A percentile compares a stretch with the other conserved stretches of the same genome.
Conservation (phyloP, 2,797 vertebrate genomes). For the Xenentodon cancila region DNA sequence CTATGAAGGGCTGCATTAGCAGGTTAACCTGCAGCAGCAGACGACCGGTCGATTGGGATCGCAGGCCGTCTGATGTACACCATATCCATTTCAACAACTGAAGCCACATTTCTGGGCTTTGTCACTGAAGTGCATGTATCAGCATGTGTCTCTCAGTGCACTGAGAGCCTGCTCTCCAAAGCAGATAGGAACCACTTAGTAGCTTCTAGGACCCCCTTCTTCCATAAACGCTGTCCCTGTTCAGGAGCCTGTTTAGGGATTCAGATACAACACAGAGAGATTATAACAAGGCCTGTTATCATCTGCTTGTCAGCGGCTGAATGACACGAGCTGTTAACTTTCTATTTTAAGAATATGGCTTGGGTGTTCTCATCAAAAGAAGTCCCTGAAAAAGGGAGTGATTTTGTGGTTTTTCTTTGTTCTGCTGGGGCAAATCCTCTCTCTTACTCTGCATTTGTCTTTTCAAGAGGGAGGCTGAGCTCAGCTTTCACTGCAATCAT, state of each 20-base stretch:
- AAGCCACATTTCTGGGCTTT: constrained; percentile 41
- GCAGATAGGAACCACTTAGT: constrained; percentile 76
- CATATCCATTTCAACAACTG: constrained; percentile 29
- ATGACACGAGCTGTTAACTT: constrained; percentile 89
- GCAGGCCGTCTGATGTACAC: constrained; percentile 15
- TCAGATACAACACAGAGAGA: constrained; percentile 86
- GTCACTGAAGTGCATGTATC: constrained; percentile 60
- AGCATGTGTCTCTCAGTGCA: constrained; percentile 62
- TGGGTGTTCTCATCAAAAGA: constrained; percentile 75
- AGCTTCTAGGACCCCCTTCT: constrained; percentile 65
- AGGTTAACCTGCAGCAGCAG: background rate
- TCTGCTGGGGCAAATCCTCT: constrained; percentile 61
- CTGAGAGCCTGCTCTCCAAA: constrained; percentile 68
- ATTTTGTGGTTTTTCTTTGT: constrained; percentile 72
- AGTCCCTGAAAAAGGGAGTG: constrained; percentile 52
- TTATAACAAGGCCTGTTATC: constrained; percentile 83
- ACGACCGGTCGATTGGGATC: constrained; percentile 18
- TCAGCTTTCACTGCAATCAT: constrained; percentile 76
- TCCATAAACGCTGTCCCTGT: constrained; percentile 76
- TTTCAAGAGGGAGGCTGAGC: constrained; percentile 67
- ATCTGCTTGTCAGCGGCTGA: constrained; percentile 84
- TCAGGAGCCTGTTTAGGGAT: constrained; percentile 82
- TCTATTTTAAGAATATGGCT: constrained; percentile 85
- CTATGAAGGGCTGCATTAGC: background rate
- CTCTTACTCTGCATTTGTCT: constrained; percentile 63